Evolutionary conservation across 37 sponge, comb jelly and placozoan species (phyloP).

Genomic region (Diacarnus erythraeanus): DNA sequence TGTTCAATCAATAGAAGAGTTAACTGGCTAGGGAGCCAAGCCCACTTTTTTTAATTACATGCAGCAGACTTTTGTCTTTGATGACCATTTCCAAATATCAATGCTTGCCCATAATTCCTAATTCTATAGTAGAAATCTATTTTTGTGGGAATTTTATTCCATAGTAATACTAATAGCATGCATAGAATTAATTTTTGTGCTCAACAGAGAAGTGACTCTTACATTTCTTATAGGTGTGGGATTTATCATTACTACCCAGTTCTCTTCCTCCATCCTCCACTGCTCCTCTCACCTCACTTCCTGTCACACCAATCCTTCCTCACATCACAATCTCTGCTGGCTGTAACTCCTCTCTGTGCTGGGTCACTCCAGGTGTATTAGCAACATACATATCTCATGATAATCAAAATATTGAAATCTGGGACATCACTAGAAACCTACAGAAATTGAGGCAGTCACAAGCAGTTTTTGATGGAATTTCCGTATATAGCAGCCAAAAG

Average conservation of each 20-base stretch:
- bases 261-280: background rate
- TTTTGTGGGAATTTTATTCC: no score
- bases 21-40: no score
- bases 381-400: background rate
- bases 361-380: conserved; percentile 12
- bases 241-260: no score
- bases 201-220: no score
- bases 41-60: no score
- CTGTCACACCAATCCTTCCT: background rate
- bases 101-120: no score
- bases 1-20: no score
- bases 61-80: no score
- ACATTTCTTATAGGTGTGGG: conserved; percentile 17
- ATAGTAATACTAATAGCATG: no score
- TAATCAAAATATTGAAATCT: background rate
- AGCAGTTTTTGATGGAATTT: background rate
- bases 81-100: no score
- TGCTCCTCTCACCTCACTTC: conserved; percentile 16
- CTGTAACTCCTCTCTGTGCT: background rate
- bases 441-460: background rate
- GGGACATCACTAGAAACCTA: conserved; percentile 17
- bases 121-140: no score
- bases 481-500: conserved; percentile 21
- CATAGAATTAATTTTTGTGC: no score
- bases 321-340: background rate